Percentiles rank a stretch among this genome's conserved stretches.
phyloP scores from a whole-genome alignment of 2,797 vertebrate genomes.

The Malurus splendens region DNA sequence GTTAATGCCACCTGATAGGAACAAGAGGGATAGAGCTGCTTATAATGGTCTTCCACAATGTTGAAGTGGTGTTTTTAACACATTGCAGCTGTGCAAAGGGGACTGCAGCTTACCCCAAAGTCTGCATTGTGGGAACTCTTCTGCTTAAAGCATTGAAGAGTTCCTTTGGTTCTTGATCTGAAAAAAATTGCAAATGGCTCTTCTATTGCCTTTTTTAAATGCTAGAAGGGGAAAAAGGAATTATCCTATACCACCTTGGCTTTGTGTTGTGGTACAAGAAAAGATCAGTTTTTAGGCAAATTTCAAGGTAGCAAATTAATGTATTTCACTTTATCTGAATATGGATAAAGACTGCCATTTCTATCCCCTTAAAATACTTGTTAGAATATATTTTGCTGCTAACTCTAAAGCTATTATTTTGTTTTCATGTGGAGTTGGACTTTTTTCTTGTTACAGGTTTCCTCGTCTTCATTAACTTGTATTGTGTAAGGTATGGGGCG shows the following conservation, averaged over 20 bases:
- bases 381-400: not conserved
- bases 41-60: not conserved
- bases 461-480: slow-evolving; percentile 94
- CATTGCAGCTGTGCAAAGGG: not conserved
- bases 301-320: not conserved
- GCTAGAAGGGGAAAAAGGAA: not conserved
- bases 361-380: not conserved
- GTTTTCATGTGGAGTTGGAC: not conserved
- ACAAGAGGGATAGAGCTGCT: not conserved
- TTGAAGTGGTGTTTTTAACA: not conserved
- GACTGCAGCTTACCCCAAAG: not conserved
- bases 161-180: not conserved
- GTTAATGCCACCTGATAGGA: not conserved
- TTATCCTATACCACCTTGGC: not conserved
- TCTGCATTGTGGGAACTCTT: not conserved
- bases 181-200: not conserved
- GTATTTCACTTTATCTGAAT: not conserved
- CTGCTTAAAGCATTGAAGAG: not conserved
- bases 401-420: not conserved
- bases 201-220: not conserved
- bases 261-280: fast-evolving
- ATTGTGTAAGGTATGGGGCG: slow-evolving; percentile 91
- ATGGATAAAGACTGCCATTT: not conserved
- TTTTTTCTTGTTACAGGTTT: slow-evolving; percentile 80
- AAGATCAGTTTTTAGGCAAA: not conserved